These are phyloP conservation scores for Gerris lacustris DNA, from an alignment of 2,888 invertebrate genomes.

Conservation along the genomic window DNA sequence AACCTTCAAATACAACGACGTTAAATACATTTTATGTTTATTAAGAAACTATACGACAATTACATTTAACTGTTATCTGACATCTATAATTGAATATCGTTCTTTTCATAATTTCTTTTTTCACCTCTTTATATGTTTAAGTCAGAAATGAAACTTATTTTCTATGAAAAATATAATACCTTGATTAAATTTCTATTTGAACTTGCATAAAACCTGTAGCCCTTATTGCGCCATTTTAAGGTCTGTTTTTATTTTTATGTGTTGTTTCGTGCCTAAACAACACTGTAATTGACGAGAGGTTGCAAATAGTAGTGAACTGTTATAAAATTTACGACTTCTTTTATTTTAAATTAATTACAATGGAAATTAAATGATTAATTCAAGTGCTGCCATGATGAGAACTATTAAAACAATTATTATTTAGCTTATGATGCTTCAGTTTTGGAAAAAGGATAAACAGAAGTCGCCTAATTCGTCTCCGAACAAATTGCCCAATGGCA, in stretches of 20 bases:
- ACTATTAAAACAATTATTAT: conserved; percentile 15
- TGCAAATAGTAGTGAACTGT: background rate
- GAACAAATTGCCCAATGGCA: conserved; percentile 21
- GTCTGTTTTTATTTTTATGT: background rate
- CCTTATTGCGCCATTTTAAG: background rate
- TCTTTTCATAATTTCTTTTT: too few relatives aligned
- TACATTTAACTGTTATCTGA: too few relatives aligned
- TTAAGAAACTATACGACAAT: too few relatives aligned
- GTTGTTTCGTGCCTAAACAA: background rate
- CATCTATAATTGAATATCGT: too few relatives aligned
- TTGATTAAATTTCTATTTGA: too few relatives aligned
- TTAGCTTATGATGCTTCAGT: conserved; percentile 53
- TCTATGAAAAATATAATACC: too few relatives aligned
- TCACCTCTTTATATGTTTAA: too few relatives aligned
- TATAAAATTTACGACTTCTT: background rate
- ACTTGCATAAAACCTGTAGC: too few relatives aligned
- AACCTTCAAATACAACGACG: too few relatives aligned
- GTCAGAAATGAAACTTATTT: too few relatives aligned
- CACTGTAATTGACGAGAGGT: background rate
- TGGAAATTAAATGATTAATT: background rate
- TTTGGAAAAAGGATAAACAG: conserved; percentile 52
- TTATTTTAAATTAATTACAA: background rate
- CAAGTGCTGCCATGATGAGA: background rate
- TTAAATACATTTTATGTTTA: too few relatives aligned
- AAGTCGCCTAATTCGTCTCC: conserved; percentile 22